Evolutionary conservation across 2,888 invertebrate genomes (phyloP), one percentile per base, ranked within the genome.

Genomic region (Eupithecia insigniata): DNA sequence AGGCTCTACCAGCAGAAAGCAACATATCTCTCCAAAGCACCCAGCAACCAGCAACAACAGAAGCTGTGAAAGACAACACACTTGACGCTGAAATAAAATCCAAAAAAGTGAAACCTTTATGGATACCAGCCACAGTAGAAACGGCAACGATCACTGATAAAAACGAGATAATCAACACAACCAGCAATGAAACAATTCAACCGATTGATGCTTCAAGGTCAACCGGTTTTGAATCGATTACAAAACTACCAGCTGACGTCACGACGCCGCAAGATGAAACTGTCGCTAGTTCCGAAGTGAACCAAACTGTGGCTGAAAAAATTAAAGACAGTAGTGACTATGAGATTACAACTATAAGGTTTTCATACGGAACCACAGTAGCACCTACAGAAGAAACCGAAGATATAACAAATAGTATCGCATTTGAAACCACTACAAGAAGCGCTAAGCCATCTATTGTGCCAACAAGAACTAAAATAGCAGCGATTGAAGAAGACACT

Each of bases 181-280:
- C 83, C 83, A 80, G 82, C 74, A 82, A 83, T 76, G 82, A 87
- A 81, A 85, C 84, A 83, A 87, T 89, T 86, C 87, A 86, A 78
- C 85, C 86, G 74, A 87, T 88, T 87, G 87, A 90, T 78, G 83
- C 83, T 55, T 85, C 85, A 74, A 91, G 85, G 83, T 87, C 89
- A 87, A 92, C 86, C 79, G 89, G 91, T 83, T 94, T 93, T 82
- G 93, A 94, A 90, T 94, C 94, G 75, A 94, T 94, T 77, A 94
- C 94, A 70, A 94, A 94, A 87, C 79, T 94, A 70, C 92, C 93
- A 73, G 85, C 90, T 66, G 89, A 86, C 69, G 80, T 94, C 62
- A 94, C 94, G 51, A 94, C 94, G 60, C 94, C 94, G 46, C 86
- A 86, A 76, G 91, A 91, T 81, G 93, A 94, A 70, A 83, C 82